These are phyloP conservation scores for Gallirallus australis DNA, from an alignment of 2,797 vertebrate species.

Conservation along the genomic window DNA sequence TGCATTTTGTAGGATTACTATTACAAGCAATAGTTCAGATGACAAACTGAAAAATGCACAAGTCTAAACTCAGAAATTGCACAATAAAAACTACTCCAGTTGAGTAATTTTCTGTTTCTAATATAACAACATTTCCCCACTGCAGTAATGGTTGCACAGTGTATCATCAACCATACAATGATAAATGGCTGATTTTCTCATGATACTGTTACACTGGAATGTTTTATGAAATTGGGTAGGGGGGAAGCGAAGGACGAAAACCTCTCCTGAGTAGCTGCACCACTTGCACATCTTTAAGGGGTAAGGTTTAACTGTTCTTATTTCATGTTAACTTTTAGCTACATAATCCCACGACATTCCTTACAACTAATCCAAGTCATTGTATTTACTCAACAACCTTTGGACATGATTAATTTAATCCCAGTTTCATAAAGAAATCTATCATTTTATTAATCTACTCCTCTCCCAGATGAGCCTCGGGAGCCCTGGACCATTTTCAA, in stretches of 20 bases:
- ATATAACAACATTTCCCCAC: not conserved
- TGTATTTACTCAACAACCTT: not conserved
- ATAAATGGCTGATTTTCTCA: not conserved
- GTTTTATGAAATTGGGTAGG: not conserved
- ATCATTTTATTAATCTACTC: not conserved
- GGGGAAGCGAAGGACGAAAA: not conserved
- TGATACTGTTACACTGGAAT: not conserved
- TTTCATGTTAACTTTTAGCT: not conserved
- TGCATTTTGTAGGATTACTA: not conserved
- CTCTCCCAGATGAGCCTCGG: not conserved
- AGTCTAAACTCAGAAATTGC: not conserved
- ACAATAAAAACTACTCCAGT: not conserved
- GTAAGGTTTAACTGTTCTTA: not conserved
- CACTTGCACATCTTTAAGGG: not conserved
- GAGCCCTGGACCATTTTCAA: not conserved
- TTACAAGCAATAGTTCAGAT: not conserved
- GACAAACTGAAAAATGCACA: not conserved
- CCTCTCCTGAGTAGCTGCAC: not conserved
- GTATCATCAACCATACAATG: not conserved
- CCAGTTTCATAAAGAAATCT: not conserved
- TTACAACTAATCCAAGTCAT: not conserved
- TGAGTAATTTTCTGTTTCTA: not conserved
- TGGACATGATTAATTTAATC: not conserved
- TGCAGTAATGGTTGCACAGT: not conserved
- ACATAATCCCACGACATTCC: not conserved